Percentiles rank a stretch among this genome's conserved stretches.
Evolutionary conservation across 2,888 invertebrate genomes (phyloP).

Genomic region (Sinohyriopsis cumingii): DNA sequence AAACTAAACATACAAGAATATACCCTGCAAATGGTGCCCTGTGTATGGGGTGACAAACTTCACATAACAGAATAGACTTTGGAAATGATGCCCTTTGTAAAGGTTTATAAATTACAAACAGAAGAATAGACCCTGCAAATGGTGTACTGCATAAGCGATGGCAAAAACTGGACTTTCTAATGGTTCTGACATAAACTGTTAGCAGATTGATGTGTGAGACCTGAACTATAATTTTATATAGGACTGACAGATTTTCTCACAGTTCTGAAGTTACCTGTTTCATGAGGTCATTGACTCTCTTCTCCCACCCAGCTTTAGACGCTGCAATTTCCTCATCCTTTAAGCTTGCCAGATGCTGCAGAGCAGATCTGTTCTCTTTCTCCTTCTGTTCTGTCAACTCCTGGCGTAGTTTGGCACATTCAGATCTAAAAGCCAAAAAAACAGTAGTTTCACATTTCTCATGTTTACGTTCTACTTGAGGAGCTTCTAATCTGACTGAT

Average conservation of each 20-base stretch:
- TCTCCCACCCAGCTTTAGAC: constrained; percentile 55
- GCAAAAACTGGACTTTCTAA: too few species aligned
- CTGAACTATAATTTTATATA: too few species aligned
- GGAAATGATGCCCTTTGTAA: too few species aligned
- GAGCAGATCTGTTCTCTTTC: constrained; percentile 63
- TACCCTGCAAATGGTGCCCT: too few species aligned
- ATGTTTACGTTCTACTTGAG: background rate
- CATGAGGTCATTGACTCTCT: constrained; percentile 56
- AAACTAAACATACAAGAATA: too few species aligned
- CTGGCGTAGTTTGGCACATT: constrained; percentile 57
- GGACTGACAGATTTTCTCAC: background rate
- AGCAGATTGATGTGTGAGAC: too few species aligned
- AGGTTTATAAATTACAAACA: too few species aligned
- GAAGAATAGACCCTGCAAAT: too few species aligned
- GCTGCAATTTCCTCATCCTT: constrained; percentile 62
- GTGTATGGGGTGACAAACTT: too few species aligned
- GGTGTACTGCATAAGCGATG: too few species aligned
- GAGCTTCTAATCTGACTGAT: background rate
- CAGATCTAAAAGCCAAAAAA: constrained; percentile 39
- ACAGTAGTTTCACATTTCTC: background rate
- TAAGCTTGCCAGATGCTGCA: constrained; percentile 59
- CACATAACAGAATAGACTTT: too few species aligned
- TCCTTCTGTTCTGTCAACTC: constrained; percentile 65
- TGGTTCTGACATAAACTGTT: too few species aligned
- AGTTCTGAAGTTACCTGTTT: constrained; percentile 53